Percentiles rank a stretch among this genome's conserved stretches.
phyloP scores from a whole-genome alignment of 2,113 vertebrate genomes.

The Ornithorhynchus anatinus region DNA sequence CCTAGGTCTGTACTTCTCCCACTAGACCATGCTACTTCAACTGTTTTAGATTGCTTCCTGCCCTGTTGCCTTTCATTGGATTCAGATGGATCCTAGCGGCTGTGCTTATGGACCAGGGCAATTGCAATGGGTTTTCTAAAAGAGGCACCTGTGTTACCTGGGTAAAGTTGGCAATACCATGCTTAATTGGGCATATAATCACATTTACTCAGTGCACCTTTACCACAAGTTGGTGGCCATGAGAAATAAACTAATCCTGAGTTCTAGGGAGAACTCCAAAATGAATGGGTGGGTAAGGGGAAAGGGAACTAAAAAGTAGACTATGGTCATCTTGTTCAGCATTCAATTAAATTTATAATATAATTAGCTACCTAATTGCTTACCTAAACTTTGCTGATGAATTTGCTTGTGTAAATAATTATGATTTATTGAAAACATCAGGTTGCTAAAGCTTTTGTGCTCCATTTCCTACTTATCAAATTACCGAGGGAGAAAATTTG shows the following conservation, averaged over 20 bases:
- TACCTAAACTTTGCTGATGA: conserved; percentile 35
- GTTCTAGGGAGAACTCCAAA: background rate
- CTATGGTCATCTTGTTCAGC: conserved; percentile 33
- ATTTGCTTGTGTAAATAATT: conserved; percentile 48
- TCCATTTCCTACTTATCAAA: conserved; percentile 5
- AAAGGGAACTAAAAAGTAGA: background rate
- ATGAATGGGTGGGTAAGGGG: background rate
- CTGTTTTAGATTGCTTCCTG: too few relatives aligned
- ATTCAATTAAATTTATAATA: conserved; percentile 41
- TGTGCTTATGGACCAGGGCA: background rate
- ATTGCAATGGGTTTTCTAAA: background rate
- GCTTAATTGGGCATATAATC: background rate
- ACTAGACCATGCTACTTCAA: too few relatives aligned
- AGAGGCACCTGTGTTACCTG: background rate
- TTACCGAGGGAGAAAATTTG: background rate
- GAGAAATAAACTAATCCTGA: background rate
- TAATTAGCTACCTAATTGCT: conserved; percentile 43
- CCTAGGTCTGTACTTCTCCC: too few relatives aligned
- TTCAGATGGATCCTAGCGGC: background rate
- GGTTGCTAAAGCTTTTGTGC: conserved; percentile 15
- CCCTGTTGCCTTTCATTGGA: background rate
- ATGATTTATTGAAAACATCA: conserved; percentile 41
- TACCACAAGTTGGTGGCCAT: conserved; percentile 7
- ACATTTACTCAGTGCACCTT: background rate
- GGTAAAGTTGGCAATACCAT: background rate